Evolutionary conservation across 2,888 invertebrate species (phyloP).

Genomic region (Eupeodes luniger): DNA sequence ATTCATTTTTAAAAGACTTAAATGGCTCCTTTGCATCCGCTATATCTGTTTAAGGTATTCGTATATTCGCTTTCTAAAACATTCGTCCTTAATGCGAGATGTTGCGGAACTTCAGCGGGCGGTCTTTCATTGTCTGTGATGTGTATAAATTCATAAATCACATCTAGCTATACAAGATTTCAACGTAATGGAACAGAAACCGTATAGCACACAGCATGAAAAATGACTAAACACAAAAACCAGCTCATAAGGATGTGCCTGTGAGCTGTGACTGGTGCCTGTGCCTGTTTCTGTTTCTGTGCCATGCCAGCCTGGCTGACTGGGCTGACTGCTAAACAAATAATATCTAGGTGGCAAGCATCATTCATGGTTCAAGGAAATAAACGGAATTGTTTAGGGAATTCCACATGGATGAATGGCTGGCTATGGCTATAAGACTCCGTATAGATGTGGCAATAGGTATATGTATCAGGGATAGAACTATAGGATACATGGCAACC

Average conservation of each 20-base stretch:
- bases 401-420: slow-evolving; percentile 66
- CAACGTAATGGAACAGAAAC: slow-evolving; percentile 66
- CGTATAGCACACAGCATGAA: slow-evolving; percentile 63
- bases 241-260: slow-evolving; percentile 48
- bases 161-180: slow-evolving; percentile 52
- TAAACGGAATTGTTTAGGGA: slow-evolving; percentile 73
- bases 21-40: slow-evolving; percentile 64
- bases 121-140: slow-evolving; percentile 68
- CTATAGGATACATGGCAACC: slow-evolving; percentile 47
- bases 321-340: slow-evolving; percentile 40
- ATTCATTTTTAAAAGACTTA: slow-evolving; percentile 59
- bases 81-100: slow-evolving; percentile 59
- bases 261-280: background rate
- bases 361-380: slow-evolving; percentile 75
- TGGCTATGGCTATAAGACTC: slow-evolving; percentile 6
- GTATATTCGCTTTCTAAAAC: slow-evolving; percentile 53
- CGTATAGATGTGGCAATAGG: too few species aligned
- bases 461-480: slow-evolving; percentile 4
- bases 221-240: slow-evolving; percentile 71
- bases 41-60: too few species aligned
- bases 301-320: too few species aligned
- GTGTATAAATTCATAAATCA: slow-evolving; percentile 69
- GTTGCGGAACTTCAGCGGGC: slow-evolving; percentile 71
- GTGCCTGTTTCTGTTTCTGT: background rate
- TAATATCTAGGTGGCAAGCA: slow-evolving; percentile 73